phyloP scores from a whole-genome alignment of 2,888 invertebrate species.

The Clusia tigrina region DNA sequence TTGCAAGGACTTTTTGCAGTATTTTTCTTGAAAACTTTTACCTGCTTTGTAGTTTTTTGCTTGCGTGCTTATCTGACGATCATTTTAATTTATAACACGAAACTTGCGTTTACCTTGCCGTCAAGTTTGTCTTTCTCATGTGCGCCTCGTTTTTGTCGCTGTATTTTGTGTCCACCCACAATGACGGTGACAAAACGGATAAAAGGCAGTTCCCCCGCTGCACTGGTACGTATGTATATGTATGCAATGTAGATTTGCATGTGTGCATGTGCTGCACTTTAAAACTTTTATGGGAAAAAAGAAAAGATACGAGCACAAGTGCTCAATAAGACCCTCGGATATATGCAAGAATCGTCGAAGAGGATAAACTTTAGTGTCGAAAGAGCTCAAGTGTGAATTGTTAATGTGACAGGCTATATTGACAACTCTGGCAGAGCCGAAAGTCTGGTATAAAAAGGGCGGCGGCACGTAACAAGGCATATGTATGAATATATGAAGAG shows the following conservation, averaged over 20 bases:
- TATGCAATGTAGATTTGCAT: background rate
- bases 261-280: conserved; percentile 5
- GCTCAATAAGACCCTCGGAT: conserved; percentile 9
- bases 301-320: conserved; percentile 12
- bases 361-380: conserved; percentile 27
- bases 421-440: conserved; percentile 13
- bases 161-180: background rate
- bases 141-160: background rate
- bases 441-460: background rate
- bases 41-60: background rate
- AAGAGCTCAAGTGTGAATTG: conserved; percentile 27
- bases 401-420: conserved; percentile 22
- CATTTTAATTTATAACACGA: conserved; percentile 25
- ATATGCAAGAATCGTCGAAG: conserved; percentile 13
- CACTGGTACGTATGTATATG: conserved; percentile 16
- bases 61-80: conserved; percentile 18
- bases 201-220: background rate
- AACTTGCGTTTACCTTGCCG: conserved; percentile 10
- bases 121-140: background rate
- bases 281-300: conserved; percentile 13
- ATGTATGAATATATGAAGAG: too few species aligned
- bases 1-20: too few species aligned
- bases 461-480: background rate
- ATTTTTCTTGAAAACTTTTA: too few species aligned
- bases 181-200: background rate